Evolutionary conservation across 2,888 invertebrate species (phyloP).

Genomic region (Amblyjoppa proteus): DNA sequence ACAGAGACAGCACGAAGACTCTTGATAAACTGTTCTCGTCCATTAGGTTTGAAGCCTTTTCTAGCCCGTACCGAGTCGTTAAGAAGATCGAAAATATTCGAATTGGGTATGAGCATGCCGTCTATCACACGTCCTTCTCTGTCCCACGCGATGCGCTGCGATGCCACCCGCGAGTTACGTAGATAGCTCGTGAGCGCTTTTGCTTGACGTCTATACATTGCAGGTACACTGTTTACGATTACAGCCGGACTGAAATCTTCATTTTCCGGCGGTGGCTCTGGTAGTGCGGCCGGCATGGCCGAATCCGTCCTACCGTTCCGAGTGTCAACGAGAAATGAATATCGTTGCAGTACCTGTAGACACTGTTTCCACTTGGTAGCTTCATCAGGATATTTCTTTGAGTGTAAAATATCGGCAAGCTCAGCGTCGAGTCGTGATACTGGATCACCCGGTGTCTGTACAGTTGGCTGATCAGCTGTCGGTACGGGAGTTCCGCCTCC

Average conservation of each 20-base stretch:
- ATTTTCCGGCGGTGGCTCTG: background rate
- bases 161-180: background rate
- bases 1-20: background rate
- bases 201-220: background rate
- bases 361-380: slow-evolving; percentile 56
- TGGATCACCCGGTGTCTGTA: background rate
- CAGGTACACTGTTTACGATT: background rate
- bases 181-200: background rate
- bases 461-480: background rate
- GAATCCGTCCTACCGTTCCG: background rate
- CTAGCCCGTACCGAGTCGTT: slow-evolving; percentile 38
- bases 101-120: background rate
- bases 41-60: slow-evolving; percentile 34
- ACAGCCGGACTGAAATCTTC: background rate
- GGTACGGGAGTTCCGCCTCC: background rate
- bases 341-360: slow-evolving; percentile 45
- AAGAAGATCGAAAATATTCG: slow-evolving; percentile 50
- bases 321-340: slow-evolving; percentile 20
- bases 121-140: slow-evolving; percentile 9
- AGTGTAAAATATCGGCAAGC: slow-evolving; percentile 24
- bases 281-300: background rate
- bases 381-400: slow-evolving; percentile 2
- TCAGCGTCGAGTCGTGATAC: slow-evolving; percentile 26
- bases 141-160: slow-evolving; percentile 38
- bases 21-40: slow-evolving; percentile 23